phyloP scores from a whole-genome alignment of 2,888 invertebrate genomes.

The Callyntrura guangdongensis region DNA sequence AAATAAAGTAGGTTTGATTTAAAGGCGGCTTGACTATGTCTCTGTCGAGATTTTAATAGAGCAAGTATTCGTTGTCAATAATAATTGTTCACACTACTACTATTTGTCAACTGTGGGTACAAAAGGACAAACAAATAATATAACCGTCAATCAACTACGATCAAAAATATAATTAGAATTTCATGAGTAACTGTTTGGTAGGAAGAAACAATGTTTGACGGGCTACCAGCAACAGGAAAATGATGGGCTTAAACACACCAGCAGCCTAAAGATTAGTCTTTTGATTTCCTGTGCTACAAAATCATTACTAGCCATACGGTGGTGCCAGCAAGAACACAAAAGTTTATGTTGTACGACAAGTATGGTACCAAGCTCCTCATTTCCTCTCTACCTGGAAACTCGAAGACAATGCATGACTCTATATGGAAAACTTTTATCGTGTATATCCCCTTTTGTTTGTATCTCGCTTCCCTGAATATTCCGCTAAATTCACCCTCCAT shows the following conservation, averaged over 20 bases:
- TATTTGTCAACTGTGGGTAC: too few relatives aligned
- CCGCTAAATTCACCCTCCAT: constrained; percentile 14
- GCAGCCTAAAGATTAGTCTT: background rate
- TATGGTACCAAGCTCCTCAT: constrained; percentile 31
- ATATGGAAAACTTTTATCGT: constrained; percentile 50
- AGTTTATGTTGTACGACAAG: background rate
- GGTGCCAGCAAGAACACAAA: background rate
- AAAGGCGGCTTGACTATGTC: too few relatives aligned
- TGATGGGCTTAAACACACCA: background rate
- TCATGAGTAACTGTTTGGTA: background rate
- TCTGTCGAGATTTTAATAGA: too few relatives aligned
- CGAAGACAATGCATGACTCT: constrained; percentile 56
- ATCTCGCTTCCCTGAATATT: constrained; percentile 12
- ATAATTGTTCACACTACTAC: too few relatives aligned
- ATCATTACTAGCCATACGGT: background rate
- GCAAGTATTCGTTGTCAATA: too few relatives aligned
- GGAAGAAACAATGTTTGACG: background rate
- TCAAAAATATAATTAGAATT: background rate
- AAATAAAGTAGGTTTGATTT: too few relatives aligned
- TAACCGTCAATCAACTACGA: background rate
- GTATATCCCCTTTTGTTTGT: constrained; percentile 57
- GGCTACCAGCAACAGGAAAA: background rate
- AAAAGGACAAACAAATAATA: too few relatives aligned
- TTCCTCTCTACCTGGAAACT: constrained; percentile 39
- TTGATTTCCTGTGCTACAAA: constrained; percentile 28